Conservation (phyloP, 2,888 invertebrate species). For the Phaonia tiefii region DNA sequence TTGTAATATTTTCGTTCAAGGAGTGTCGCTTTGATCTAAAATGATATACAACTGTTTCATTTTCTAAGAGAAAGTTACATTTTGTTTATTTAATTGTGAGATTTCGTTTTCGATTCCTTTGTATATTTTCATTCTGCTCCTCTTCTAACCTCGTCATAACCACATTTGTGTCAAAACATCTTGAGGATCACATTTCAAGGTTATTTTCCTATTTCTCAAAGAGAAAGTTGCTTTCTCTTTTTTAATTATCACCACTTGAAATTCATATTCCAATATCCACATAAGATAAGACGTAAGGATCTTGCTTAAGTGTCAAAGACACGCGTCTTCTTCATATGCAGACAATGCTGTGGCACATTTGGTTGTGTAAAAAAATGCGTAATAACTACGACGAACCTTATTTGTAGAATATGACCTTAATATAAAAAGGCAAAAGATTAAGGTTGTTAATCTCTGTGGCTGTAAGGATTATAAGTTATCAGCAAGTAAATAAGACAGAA, state of each 20-base stretch:
- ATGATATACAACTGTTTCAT: too few relatives aligned
- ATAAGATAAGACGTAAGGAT: conserved; percentile 5
- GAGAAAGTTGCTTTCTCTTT: conserved; percentile 56
- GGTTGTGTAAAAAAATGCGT: conserved; percentile 23
- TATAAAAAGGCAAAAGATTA: conserved; percentile 28
- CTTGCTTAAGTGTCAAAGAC: conserved; percentile 25
- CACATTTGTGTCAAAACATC: neutral
- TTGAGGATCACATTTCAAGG: conserved; percentile 21
- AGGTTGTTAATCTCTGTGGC: conserved; percentile 10
- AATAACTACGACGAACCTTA: conserved; percentile 20
- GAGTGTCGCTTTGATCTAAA: too few relatives aligned
- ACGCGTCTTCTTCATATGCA: conserved; percentile 22
- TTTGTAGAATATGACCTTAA: conserved; percentile 39
- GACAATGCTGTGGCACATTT: conserved; percentile 22
- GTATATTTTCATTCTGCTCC: too few relatives aligned
- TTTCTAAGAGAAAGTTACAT: too few relatives aligned
- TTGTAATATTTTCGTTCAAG: too few relatives aligned
- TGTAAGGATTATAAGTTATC: conserved; percentile 18
- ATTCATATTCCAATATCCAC: neutral
- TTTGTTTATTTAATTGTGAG: too few relatives aligned
- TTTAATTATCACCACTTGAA: conserved; percentile 45
- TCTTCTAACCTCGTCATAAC: neutral
- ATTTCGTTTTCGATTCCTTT: too few relatives aligned
- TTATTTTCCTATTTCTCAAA: conserved; percentile 7
- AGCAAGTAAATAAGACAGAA: too few relatives aligned